phyloP scores from a whole-genome alignment of 2,797 vertebrate genomes.

The Typhlichthys eigenmanni region DNA sequence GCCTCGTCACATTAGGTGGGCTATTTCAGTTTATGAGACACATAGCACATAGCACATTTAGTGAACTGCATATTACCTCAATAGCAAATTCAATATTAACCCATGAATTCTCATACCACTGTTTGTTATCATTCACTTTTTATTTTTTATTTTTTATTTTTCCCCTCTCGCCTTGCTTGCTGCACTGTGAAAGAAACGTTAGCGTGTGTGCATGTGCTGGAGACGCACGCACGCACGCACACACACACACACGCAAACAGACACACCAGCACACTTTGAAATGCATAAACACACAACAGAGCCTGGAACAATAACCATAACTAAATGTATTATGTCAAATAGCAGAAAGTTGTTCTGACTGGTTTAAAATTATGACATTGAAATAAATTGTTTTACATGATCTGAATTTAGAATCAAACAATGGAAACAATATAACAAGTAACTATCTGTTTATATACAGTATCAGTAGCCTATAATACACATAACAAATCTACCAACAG shows the following conservation, averaged over 20 bases:
- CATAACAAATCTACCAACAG: too few species aligned
- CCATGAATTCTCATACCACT: conserved; percentile 30
- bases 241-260: conserved; percentile 14
- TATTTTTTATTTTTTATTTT: conserved; percentile 7
- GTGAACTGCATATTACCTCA: conserved; percentile 31
- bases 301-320: too few species aligned
- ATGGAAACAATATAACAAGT: too few species aligned
- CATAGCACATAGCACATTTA: conserved; percentile 25
- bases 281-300: not conserved
- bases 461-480: too few species aligned
- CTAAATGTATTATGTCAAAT: too few species aligned
- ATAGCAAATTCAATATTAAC: conserved; percentile 55
- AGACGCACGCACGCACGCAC: conserved; percentile 17
- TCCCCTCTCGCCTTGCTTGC: conserved; percentile 49
- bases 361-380: not conserved
- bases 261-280: conserved; percentile 3
- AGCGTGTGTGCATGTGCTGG: conserved; percentile 49
- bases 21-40: conserved; percentile 6
- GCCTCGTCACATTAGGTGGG: conserved; percentile 46
- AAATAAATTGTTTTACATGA: not conserved
- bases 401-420: too few species aligned
- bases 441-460: too few species aligned
- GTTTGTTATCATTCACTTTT: conserved; percentile 37
- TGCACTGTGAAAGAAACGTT: conserved; percentile 59
- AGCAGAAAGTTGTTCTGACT: too few species aligned